Percentiles rank a stretch among this genome's conserved stretches.
These are phyloP conservation scores for Pheosia tremula DNA, from an alignment of 2,888 invertebrate species.

Conservation along the genomic window DNA sequence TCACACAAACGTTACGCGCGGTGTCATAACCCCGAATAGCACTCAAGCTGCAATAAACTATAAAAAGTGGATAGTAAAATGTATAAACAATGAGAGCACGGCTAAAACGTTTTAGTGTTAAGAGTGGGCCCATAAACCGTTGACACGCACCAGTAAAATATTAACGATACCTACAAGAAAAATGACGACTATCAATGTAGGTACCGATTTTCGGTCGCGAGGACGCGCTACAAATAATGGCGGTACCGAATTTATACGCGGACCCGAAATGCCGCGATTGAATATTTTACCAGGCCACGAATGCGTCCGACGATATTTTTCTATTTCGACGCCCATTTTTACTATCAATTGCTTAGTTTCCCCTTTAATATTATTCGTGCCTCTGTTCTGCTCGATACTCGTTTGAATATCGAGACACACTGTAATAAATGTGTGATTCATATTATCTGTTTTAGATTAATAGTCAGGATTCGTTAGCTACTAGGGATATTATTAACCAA, in stretches of 20 bases:
- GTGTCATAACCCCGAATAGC: conserved; percentile 70
- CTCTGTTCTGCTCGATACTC: conserved; percentile 46
- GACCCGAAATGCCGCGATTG: conserved; percentile 82
- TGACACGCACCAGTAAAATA: conserved; percentile 84
- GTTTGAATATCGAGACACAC: conserved; percentile 35
- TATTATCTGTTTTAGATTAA: neutral
- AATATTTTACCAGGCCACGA: conserved; percentile 84
- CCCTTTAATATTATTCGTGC: conserved; percentile 78
- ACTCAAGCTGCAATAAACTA: conserved; percentile 77
- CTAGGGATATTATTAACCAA: neutral
- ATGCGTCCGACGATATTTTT: conserved; percentile 81
- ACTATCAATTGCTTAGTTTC: conserved; percentile 83
- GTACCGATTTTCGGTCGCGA: conserved; percentile 81
- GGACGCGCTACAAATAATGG: conserved; percentile 82
- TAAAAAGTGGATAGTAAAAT: conserved; percentile 82
- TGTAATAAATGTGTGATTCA: conserved; percentile 23
- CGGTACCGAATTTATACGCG: conserved; percentile 80
- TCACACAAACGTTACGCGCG: conserved; percentile 65
- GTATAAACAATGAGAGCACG: conserved; percentile 83
- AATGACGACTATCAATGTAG: conserved; percentile 82
- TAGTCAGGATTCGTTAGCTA: no score
- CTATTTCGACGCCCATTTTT: conserved; percentile 81
- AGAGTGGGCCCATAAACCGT: conserved; percentile 82
- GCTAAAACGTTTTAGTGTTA: conserved; percentile 83
- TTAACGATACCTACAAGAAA: conserved; percentile 83